These are phyloP conservation scores for Cosmia pyralina DNA, from an alignment of 2,888 invertebrate species.

Conservation along the genomic window DNA sequence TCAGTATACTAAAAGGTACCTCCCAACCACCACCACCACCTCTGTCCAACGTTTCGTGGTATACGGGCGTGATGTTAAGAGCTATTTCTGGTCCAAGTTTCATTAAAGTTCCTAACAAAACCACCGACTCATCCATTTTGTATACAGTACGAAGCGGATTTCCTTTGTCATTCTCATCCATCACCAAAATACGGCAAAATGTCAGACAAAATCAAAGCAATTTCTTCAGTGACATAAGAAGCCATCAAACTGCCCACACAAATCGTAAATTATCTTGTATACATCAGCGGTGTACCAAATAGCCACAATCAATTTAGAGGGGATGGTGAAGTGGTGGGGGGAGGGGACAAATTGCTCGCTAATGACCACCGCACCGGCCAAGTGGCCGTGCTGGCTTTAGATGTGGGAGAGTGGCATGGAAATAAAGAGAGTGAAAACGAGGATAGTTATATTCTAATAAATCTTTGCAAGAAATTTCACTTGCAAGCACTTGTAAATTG, in stretches of 20 bases:
- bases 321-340: constrained; percentile 69
- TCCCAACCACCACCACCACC: no score
- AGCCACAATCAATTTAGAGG: constrained; percentile 85
- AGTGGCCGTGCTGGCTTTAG: constrained; percentile 67
- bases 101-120: not conserved
- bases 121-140: no score
- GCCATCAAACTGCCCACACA: constrained; percentile 36
- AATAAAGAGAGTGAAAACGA: not conserved
- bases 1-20: no score
- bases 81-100: not conserved
- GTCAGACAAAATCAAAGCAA: not conserved
- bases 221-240: not conserved
- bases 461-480: no score
- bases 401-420: constrained; percentile 27
- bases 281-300: constrained; percentile 70
- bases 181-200: not conserved
- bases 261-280: constrained; percentile 62
- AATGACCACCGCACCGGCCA: constrained; percentile 76
- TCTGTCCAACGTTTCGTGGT: not conserved
- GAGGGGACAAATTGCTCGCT: constrained; percentile 81
- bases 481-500: no score
- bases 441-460: not conserved
- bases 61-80: not conserved
- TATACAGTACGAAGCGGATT: not conserved
- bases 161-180: not conserved